phyloP scores from a whole-genome alignment of 1,140 invertebrate species.

The Venturia canescens region DNA sequence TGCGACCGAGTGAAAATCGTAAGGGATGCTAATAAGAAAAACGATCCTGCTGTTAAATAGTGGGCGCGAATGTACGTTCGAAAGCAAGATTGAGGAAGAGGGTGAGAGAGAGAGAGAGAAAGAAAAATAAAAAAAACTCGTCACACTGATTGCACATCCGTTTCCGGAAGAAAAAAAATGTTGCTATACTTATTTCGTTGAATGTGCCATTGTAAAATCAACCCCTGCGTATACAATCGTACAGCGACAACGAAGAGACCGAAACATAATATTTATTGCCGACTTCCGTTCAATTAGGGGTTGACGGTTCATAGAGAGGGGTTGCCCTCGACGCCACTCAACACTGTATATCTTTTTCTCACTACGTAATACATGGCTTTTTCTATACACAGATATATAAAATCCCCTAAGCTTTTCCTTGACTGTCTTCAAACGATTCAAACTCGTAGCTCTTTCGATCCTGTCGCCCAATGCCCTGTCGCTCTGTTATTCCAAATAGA shows the following conservation, averaged over 20 bases:
- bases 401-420: conserved; percentile 35
- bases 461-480: background rate
- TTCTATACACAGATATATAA: background rate
- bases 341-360: conserved; percentile 16
- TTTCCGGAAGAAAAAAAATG: conserved; percentile 59
- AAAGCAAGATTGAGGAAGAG: conserved; percentile 18
- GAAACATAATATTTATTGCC: conserved; percentile 73
- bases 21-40: background rate
- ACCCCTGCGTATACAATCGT: conserved; percentile 49
- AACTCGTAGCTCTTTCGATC: conserved; percentile 46
- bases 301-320: conserved; percentile 56
- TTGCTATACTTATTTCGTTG: conserved; percentile 55
- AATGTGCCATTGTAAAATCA: conserved; percentile 67
- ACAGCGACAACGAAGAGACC: conserved; percentile 30
- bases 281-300: conserved; percentile 74
- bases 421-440: conserved; percentile 53
- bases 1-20: background rate
- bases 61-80: conserved; percentile 37
- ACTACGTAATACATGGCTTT: background rate
- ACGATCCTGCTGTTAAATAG: conserved; percentile 34
- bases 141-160: conserved; percentile 68
- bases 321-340: background rate
- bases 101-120: conserved; percentile 36
- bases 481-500: background rate
- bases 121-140: conserved; percentile 19